Conservation (phyloP, 1,140 invertebrate species). For the Tetragnatha versicolor region DNA sequence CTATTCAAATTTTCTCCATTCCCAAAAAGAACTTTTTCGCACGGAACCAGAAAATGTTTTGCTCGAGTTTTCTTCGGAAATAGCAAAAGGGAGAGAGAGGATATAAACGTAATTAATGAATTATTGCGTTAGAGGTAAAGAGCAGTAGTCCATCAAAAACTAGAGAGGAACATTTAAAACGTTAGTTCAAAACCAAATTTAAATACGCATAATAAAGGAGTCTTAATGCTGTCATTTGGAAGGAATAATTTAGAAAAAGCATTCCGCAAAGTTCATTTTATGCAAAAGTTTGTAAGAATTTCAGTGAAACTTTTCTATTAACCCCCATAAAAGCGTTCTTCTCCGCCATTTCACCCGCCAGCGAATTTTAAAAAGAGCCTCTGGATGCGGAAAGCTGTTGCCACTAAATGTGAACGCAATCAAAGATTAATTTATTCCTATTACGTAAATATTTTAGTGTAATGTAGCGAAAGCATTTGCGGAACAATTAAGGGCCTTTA, state of each 20-base stretch:
- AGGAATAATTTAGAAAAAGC: slow-evolving; percentile 11
- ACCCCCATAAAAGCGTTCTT: slow-evolving; percentile 40
- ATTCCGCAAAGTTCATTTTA: slow-evolving; percentile 35
- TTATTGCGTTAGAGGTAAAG: no score
- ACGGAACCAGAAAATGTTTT: no score
- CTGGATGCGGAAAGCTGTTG: slow-evolving; percentile 47
- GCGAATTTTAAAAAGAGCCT: slow-evolving; percentile 27
- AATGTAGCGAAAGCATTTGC: slow-evolving; percentile 52
- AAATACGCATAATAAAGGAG: not conserved
- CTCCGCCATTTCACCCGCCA: slow-evolving; percentile 31
- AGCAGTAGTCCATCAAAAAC: no score
- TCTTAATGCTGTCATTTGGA: slow-evolving; percentile 2
- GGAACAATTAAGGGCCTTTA: slow-evolving; percentile 53
- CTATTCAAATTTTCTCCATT: no score
- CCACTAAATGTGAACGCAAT: slow-evolving; percentile 52
- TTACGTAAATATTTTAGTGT: slow-evolving; percentile 55
- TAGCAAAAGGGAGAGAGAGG: no score
- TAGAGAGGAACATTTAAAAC: no score
- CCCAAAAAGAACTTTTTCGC: no score
- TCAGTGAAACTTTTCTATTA: slow-evolving; percentile 26
- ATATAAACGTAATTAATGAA: no score
- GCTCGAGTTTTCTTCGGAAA: no score
- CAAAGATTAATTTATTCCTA: slow-evolving; percentile 55
- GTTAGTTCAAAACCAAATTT: no score
- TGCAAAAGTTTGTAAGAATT: slow-evolving; percentile 20